Evolutionary conservation across 2,113 vertebrate genomes (phyloP).

Genomic region (Aptenodytes forsteri): DNA sequence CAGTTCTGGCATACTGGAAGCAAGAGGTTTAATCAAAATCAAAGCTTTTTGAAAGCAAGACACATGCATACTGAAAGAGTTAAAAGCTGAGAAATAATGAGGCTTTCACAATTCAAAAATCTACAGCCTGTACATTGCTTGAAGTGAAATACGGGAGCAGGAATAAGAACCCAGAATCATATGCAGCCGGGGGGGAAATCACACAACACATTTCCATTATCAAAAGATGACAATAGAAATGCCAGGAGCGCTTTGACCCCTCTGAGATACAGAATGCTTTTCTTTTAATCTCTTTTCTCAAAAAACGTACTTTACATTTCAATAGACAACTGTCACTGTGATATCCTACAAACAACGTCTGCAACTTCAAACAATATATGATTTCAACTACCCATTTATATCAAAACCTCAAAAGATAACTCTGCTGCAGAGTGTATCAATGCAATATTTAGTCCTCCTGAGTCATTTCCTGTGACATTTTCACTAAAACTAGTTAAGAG

Average conservation of each 20-base stretch:
- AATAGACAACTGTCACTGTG: not conserved
- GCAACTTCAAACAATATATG: not conserved
- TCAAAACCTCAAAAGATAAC: not conserved
- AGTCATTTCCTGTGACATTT: not conserved
- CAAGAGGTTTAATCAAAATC: slow-evolving; percentile 57
- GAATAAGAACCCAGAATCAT: slow-evolving; percentile 28
- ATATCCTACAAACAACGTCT: not conserved
- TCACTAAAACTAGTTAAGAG: not conserved
- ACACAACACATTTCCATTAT: not conserved
- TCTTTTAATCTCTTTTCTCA: not conserved
- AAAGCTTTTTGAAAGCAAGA: slow-evolving; percentile 17
- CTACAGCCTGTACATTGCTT: not conserved
- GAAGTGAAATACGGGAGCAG: slow-evolving; percentile 24
- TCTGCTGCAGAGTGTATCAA: not conserved
- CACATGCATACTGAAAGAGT: not conserved
- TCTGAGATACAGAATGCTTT: not conserved
- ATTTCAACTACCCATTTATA: not conserved
- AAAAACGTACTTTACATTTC: not conserved
- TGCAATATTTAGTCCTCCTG: not conserved
- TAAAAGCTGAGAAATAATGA: slow-evolving; percentile 60
- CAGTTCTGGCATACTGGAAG: not conserved
- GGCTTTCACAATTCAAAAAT: slow-evolving; percentile 24
- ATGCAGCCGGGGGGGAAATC: not conserved
- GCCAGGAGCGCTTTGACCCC: not conserved
- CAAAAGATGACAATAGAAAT: not conserved